Base-by-base conservation (phyloP, 2,888 invertebrate genomes). In the Tricholauxania praeusta region DNA sequence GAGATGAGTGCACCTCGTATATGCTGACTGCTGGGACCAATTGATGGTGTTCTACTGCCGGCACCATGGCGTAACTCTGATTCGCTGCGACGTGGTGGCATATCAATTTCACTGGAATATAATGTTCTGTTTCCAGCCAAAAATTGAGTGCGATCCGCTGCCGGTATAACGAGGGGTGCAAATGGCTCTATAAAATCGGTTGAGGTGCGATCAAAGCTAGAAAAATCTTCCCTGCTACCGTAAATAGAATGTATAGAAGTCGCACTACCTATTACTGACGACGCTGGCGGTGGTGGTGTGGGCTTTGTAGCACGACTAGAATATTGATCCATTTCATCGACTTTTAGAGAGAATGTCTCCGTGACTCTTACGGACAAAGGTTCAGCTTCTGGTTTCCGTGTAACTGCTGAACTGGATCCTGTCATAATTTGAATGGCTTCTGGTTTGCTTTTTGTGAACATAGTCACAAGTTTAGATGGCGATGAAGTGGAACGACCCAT, bases 281-380 rank as follows among this genome's bases (percentile, higher is more conserved):
- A 69, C 12, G 73, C 52, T 1, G 79, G 77, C 0, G 79, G 79
- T 39, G 7, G 39, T 10, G 28, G 28, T 28, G 28, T 28, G 28
- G 28, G 28, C 22, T 79, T 79, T 17, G 75, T 71, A 10, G 79
- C 80, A 5, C 79, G 80, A 3, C 80, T 53, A 49, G 81, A 75
- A 65, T 87, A 87, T 73, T 87, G 87, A 79, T 87, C 86, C 84
- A 87, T 84, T 71, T 87, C 87, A 49, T 87, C 87, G 15, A 86
- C 86, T 71, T 87, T 87, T 1, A 87, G 79, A 0, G 87, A 87
- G 70, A 87, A 87, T 4, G 87, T 87, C 73, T 86, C 86, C 0
- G 82, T 81, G 0, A 87, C 85, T 14, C 82, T 85, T 12, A 85
- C 85, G 0, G 85, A 80, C 15, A 82, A 75, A 0, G 80, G 81